Percentiles rank a stretch among this genome's conserved stretches.
Evolutionary conservation across 2,797 vertebrate species (phyloP).

Genomic region (Channallabes apus): DNA sequence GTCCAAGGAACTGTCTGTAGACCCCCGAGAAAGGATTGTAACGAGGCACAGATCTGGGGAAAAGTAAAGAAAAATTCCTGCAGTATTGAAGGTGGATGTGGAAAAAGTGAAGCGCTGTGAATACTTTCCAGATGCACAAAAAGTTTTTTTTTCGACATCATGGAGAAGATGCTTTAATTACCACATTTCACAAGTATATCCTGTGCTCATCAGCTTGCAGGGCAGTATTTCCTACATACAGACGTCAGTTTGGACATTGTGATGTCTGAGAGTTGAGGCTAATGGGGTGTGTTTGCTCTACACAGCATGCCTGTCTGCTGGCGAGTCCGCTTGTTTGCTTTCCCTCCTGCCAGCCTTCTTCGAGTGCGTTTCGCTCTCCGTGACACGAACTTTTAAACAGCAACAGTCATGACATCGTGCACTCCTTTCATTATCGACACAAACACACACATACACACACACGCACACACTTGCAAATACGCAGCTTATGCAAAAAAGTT

Average conservation of each 20-base stretch:
- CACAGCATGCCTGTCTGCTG: conserved; percentile 9
- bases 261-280: conserved; percentile 1
- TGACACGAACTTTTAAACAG: conserved; percentile 24
- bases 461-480: background rate
- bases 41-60: too few relatives aligned
- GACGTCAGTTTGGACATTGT: background rate
- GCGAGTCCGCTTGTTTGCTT: conserved; percentile 8
- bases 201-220: background rate
- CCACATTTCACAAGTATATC: background rate
- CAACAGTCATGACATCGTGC: conserved; percentile 19
- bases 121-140: background rate
- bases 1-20: too few relatives aligned
- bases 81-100: too few relatives aligned
- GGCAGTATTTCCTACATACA: background rate
- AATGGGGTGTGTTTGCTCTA: conserved; percentile 12
- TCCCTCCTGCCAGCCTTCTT: background rate
- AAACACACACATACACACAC: background rate
- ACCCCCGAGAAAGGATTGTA: too few relatives aligned
- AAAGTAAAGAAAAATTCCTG: too few relatives aligned
- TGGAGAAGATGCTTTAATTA: background rate
- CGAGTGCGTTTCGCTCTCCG: background rate
- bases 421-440: background rate
- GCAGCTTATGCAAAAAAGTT: background rate
- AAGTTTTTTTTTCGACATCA: too few relatives aligned
- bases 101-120: background rate